These are phyloP conservation scores for Mycogona germanica DNA, from an alignment of 2,888 invertebrate genomes.

Conservation along the genomic window DNA sequence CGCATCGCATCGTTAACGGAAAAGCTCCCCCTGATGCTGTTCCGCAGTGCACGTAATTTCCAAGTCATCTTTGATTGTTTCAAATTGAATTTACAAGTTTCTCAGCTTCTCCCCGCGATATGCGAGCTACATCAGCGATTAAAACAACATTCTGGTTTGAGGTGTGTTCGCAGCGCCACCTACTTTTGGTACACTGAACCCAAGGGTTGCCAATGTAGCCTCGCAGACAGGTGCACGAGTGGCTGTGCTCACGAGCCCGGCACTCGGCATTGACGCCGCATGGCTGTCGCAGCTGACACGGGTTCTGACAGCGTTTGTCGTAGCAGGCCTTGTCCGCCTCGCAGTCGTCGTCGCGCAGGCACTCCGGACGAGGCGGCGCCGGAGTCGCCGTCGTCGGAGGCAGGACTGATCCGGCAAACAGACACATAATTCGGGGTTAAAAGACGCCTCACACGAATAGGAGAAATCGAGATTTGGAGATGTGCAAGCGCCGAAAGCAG, in stretches of 20 bases:
- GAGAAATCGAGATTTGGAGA: background rate
- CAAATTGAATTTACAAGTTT: too few relatives aligned
- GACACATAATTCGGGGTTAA: background rate
- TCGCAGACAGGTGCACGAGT: slow-evolving; percentile 54
- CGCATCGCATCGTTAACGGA: too few relatives aligned
- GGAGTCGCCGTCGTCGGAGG: background rate
- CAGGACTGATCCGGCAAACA: background rate
- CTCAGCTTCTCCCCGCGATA: too few relatives aligned
- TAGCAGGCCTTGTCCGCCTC: slow-evolving; percentile 54
- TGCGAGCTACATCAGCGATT: too few relatives aligned
- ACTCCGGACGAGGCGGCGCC: slow-evolving; percentile 16
- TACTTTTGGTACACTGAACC: slow-evolving; percentile 19
- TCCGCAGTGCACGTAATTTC: too few relatives aligned
- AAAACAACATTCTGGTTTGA: background rate
- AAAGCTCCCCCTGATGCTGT: too few relatives aligned
- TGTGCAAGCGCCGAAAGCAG: background rate
- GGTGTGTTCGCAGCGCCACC: background rate
- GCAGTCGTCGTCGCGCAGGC: slow-evolving; percentile 18
- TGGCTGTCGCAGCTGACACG: slow-evolving; percentile 58
- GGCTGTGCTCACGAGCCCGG: slow-evolving; percentile 55
- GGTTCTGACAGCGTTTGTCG: slow-evolving; percentile 59
- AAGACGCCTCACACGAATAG: too few relatives aligned
- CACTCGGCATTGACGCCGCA: slow-evolving; percentile 73
- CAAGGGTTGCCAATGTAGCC: slow-evolving; percentile 44
- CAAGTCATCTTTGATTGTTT: too few relatives aligned